Evolutionary conservation across 1,140 invertebrate genomes (phyloP), one percentile per base, ranked within the genome.

Genomic region (Papilio polytes): DNA sequence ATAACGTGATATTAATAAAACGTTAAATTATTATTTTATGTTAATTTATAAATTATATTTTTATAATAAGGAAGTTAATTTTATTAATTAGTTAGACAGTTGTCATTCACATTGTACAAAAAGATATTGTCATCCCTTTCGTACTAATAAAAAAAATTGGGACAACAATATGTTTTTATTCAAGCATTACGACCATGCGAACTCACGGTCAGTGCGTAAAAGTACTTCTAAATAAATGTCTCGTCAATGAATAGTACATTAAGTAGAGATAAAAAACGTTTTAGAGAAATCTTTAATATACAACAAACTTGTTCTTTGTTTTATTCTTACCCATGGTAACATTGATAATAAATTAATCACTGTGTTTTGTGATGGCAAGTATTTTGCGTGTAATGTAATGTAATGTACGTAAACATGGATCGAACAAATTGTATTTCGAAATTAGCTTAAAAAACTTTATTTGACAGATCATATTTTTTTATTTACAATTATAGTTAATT

Each of bases 21-120:
- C 41, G 4, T 76, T 76, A 76, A 76, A 76, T 76, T 22, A 53
- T 76, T 26, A 9, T 74, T 74, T 76, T 76, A 76, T 76, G 20
- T 76, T 76, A 76, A 48, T 44, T 51, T 76, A 44, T 51, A 74
- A 76, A 70, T 26, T 76, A 22, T 76, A 74, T 36, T 48, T 44
- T 8, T 51, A 22, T 53, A 51, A 53, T 51, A 53, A 53, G 74
- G 44, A 76, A 76, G 46, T 76, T 26, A 53, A 51, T 51, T 76
- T 76, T 74, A 41, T 70, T 70, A 13, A 70, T 3, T 70, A 66
- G 59, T 66, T 66, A 15, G 26, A 70, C 26, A 18, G 13, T 70
- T 7, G 0, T 41, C 36, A 41, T 41, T 41, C 36, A 7, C 7
- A 8, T 41, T 41, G 36, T 48, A 48, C 46, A 48, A n/a, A n/a